Conservation (phyloP, 1,140 invertebrate genomes). For the Cryptotermes secundus region DNA sequence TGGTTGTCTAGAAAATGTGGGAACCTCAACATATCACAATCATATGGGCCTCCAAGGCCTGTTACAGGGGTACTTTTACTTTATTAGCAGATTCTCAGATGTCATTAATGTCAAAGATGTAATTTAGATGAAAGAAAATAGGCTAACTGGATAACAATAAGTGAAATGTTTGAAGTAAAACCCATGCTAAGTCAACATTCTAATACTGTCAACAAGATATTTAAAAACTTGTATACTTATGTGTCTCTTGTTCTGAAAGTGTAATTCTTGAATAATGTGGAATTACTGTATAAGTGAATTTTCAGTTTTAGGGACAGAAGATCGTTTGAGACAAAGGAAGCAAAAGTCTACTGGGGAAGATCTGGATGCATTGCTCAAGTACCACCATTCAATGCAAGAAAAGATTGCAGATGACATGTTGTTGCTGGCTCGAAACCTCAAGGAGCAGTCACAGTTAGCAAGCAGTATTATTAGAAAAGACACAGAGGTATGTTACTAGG, state of each 20-base stretch:
- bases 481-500: constrained; percentile 61
- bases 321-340: constrained; percentile 44
- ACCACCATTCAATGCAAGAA: constrained; percentile 85
- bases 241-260: constrained; percentile 38
- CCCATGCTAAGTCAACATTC: no score
- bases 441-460: constrained; percentile 83
- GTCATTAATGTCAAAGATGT: no score
- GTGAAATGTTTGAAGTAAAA: no score
- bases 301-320: constrained; percentile 37
- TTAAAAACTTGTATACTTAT: background rate
- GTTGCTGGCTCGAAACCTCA: constrained; percentile 78
- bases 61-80: no score
- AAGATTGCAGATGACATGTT: constrained; percentile 93
- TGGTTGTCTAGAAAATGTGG: no score
- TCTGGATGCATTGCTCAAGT: constrained; percentile 77
- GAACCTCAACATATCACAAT: no score
- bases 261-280: constrained; percentile 50
- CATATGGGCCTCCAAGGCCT: no score
- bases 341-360: constrained; percentile 57
- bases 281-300: background rate
- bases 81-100: no score
- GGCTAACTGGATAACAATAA: no score
- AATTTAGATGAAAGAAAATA: no score
- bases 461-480: constrained; percentile 85
- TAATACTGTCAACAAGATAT: no score